Base-by-base conservation (phyloP, 2,113 vertebrate species). In the Hippocampus barbouri region DNA sequence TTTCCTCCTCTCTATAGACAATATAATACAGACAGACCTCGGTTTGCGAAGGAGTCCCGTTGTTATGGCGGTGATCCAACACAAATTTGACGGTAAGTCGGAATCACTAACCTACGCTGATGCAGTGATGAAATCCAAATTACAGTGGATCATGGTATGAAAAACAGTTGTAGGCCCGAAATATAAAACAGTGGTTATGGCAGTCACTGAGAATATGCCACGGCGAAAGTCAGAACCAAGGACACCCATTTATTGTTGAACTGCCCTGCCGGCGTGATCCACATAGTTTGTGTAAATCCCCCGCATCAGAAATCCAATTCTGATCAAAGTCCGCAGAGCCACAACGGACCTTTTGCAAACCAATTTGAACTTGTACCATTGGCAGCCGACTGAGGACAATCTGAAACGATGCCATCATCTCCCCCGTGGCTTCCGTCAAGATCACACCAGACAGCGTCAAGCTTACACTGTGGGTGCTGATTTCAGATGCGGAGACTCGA, bases 391-490 rank as follows among this genome's bases (percentile, higher is more conserved):
- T 30, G 67, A 11, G 18, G 5, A 66, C 66, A 40, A 23, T 23
- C 25, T 38, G 16, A 75, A 68, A 27, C 53, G 21, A 62, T 43
- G 47, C 23, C 51, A n/a, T 66, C 69, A 51, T 20, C 53, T 16
- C 30, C 62, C 47, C 12, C 63, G n/a, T 23, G 40, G 64, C 73
- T 69, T 69, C 20, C 59, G 54, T 20, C 57, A 64, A 65, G 25
- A 73, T 61, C 66, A 77, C 79, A 59, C 27, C 43, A 64, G 53
- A 84, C 68, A 75, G 12, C 12, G n/a, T 23, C 74, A 83, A 77
- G 66, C 72, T 69, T 49, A 47, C 69, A 68, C 49, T 54, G 66
- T 76, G 59, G 68, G 68, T 81, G 69, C 81, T 66, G 71, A 59
- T 81, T 71, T 79, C 67, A 43, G 69, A 34, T 79, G 80, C 70